Evolutionary conservation across 2,888 invertebrate species (phyloP), one percentile per base, ranked within the genome.

Genomic region (Drosophila anomalata): DNA sequence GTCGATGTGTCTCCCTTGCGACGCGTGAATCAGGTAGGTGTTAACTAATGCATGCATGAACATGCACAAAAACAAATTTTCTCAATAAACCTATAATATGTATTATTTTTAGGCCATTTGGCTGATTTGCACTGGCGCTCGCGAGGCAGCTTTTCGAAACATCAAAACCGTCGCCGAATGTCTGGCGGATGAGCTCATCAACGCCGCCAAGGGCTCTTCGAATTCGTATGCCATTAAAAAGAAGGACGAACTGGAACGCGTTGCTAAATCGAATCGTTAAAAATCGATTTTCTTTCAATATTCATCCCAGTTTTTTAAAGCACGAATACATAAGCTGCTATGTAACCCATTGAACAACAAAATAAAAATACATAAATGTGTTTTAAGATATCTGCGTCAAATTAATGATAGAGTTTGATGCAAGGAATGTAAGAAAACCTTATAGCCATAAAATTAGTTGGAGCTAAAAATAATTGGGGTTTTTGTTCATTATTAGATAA

Each of bases 201-300:
- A 99, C 91, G 99, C 99, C 81, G 99, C 99, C 58, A 99, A 99
- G 95, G 99, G 99, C 78, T 99, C 99, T 72, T 99, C 99, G 68
- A 99, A 99, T 93, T 99, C 98, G 31, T 99, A 99, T 91, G 99
- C 99, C 82, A 99, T 99, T 93, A 99, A 99, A 94, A 99, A 99
- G 95, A 99, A 99, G 93, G 99, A 99, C 92, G 99, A 99, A 94
- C 94, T 99, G 92, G 99, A 99, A 93, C 97, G 99, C 94, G 99
- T 99, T 87, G 99, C 99, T 91, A 99, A 99, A 93, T 99, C 99
- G 92, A 99, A 99, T 95, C 97, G 99, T 96, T 99, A 99, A 97
- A 22, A 20, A 11, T 42, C 39, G 29, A 31, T 20, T 52, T n/a
- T 1, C 26, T 17, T n/a, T 2, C 9, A 1, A 22, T 33, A 22